Percentiles rank a stretch among this genome's conserved stretches.
phyloP scores from a whole-genome alignment of 2,888 invertebrate genomes.

The Operophtera brumata region DNA sequence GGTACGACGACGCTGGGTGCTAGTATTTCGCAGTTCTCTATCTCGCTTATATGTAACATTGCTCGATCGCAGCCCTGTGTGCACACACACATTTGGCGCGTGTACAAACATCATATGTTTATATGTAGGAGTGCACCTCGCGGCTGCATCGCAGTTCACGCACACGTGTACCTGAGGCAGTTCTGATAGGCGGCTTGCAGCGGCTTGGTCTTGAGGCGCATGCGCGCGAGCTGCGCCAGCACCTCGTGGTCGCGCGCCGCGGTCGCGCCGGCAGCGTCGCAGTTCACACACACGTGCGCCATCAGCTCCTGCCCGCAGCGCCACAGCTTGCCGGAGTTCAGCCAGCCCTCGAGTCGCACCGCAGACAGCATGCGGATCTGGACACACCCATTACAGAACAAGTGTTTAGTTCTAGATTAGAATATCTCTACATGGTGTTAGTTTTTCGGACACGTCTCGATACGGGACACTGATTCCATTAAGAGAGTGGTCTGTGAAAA shows the following conservation, averaged over 20 bases:
- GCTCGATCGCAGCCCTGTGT: too few species aligned
- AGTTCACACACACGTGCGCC: constrained; percentile 94
- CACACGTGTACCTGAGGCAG: constrained; percentile 83
- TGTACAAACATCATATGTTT: too few species aligned
- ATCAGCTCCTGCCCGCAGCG: constrained; percentile 95
- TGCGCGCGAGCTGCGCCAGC: constrained; percentile 91
- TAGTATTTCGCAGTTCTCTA: too few species aligned
- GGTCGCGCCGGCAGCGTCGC: constrained; percentile 82
- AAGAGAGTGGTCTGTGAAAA: too few species aligned
- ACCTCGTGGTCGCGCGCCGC: constrained; percentile 86
- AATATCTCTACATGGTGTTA: too few species aligned
- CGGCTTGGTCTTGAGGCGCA: constrained; percentile 96
- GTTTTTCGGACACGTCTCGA: too few species aligned
- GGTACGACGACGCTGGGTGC: too few species aligned
- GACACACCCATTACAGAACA: neutral
- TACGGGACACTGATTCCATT: too few species aligned
- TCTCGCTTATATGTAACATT: too few species aligned
- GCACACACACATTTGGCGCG: too few species aligned
- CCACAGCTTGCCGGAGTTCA: constrained; percentile 97
- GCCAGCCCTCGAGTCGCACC: constrained; percentile 93
- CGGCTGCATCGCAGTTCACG: too few species aligned
- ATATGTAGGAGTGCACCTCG: too few species aligned
- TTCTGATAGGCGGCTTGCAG: constrained; percentile 93
- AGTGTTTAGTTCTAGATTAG: neutral
- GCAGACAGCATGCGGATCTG: constrained; percentile 88